These are phyloP conservation scores for Amazona finschi DNA, from an alignment of 2,797 vertebrate species.

Conservation along the genomic window DNA sequence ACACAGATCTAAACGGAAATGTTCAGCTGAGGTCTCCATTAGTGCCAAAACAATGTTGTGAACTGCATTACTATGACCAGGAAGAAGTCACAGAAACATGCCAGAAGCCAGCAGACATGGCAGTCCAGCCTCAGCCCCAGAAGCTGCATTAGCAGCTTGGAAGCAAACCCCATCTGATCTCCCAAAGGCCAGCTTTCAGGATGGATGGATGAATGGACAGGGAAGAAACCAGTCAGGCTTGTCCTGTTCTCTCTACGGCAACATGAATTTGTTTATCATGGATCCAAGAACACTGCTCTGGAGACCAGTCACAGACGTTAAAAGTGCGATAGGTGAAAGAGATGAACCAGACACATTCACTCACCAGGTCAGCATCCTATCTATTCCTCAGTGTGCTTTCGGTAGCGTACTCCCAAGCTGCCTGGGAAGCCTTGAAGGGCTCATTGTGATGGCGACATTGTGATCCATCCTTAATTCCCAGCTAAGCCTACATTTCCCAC, in stretches of 20 bases:
- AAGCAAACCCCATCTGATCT: neutral
- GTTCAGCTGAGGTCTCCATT: neutral
- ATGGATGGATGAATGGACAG: accelerated
- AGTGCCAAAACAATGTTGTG: neutral
- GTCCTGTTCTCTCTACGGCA: neutral
- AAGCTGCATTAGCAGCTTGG: accelerated
- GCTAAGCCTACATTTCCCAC: neutral
- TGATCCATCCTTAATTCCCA: neutral
- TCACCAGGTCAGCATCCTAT: neutral
- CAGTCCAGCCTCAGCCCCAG: neutral
- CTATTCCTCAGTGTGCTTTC: neutral
- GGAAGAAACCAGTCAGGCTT: neutral
- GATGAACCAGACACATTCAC: neutral
- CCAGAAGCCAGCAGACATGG: accelerated
- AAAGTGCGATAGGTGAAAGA: neutral
- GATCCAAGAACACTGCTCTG: neutral
- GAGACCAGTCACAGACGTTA: neutral
- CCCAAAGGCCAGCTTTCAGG: neutral
- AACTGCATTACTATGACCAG: neutral
- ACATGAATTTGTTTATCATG: neutral
- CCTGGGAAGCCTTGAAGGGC: neutral
- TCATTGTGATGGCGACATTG: accelerated
- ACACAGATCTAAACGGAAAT: neutral
- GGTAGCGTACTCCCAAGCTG: neutral
- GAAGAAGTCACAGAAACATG: accelerated